These are phyloP conservation scores for Perizoma flavofasciatum DNA, from an alignment of 2,888 invertebrate species.

Conservation along the genomic window DNA sequence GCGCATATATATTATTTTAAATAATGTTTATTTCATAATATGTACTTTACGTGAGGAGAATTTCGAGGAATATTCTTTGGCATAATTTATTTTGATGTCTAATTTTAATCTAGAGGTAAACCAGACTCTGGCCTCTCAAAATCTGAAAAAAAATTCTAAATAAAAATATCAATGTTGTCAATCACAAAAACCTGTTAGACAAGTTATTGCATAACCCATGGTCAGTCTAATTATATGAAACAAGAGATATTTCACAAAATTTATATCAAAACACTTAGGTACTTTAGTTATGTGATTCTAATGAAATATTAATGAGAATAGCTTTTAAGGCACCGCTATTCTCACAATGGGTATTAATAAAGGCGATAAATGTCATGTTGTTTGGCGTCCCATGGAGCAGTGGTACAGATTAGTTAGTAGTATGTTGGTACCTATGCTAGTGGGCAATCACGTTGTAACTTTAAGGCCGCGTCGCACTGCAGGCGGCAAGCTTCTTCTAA, in stretches of 20 bases:
- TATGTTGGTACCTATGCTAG: slow-evolving; percentile 20
- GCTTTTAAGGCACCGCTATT: slow-evolving; percentile 31
- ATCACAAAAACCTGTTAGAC: slow-evolving; percentile 13
- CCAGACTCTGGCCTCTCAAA: background rate
- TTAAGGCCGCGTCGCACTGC: slow-evolving; percentile 51
- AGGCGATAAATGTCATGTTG: slow-evolving; percentile 69
- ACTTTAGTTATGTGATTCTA: slow-evolving; percentile 15
- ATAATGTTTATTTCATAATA: too few relatives aligned
- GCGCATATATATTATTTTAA: too few relatives aligned
- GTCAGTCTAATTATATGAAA: slow-evolving; percentile 19
- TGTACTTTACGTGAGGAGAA: too few relatives aligned
- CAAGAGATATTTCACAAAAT: slow-evolving; percentile 23
- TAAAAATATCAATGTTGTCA: background rate
- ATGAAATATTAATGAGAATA: slow-evolving; percentile 34
- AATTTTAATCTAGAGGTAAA: too few relatives aligned
- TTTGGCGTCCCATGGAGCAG: slow-evolving; percentile 69
- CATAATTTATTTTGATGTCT: too few relatives aligned
- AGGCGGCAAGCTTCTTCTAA: slow-evolving; percentile 48
- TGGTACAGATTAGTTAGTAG: slow-evolving; percentile 1
- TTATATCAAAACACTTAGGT: slow-evolving; percentile 16
- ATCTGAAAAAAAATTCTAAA: background rate
- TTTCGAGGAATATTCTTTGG: too few relatives aligned
- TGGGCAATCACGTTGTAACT: background rate
- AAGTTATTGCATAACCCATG: slow-evolving; percentile 13
- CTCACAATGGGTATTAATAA: slow-evolving; percentile 23